Conservation (phyloP, 92 coral and sea anemone genomes). For the Meandrina meandrites region DNA sequence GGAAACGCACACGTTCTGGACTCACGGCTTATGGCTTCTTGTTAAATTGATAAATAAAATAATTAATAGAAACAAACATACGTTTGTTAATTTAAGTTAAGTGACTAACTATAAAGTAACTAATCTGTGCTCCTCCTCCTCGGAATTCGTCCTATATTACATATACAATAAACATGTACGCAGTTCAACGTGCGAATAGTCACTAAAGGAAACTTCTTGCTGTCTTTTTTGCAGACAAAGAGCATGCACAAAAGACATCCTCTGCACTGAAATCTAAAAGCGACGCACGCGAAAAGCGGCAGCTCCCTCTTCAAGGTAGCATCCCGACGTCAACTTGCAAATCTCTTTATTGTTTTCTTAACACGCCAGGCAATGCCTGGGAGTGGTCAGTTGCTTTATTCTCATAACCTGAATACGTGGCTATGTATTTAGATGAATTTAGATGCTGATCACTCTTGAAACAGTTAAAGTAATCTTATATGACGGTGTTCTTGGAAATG, state of each 20-base stretch:
- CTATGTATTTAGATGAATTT: too few relatives aligned
- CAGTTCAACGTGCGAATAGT: neutral
- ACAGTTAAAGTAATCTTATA: too few relatives aligned
- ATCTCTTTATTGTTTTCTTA: neutral
- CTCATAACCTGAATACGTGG: too few relatives aligned
- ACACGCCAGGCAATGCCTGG: too few relatives aligned
- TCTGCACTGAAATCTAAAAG: slow-evolving; percentile 12
- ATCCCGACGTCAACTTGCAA: neutral
- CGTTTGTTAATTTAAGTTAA: too few relatives aligned
- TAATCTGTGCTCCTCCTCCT: neutral
- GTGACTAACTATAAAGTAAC: too few relatives aligned
- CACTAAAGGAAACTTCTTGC: slow-evolving; percentile 7
- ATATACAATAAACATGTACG: neutral
- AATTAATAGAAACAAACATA: too few relatives aligned
- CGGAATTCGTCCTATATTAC: neutral
- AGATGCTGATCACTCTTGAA: too few relatives aligned
- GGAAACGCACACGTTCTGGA: too few relatives aligned
- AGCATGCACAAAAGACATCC: slow-evolving; percentile 38
- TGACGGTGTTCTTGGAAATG: neutral
- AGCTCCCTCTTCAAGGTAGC: slow-evolving; percentile 53
- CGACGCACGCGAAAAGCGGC: slow-evolving; percentile 58
- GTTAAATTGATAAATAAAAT: too few relatives aligned
- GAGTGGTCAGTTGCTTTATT: too few relatives aligned
- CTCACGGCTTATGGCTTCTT: too few relatives aligned
- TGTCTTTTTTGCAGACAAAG: slow-evolving; percentile 38